Base-by-base conservation (phyloP, 2,797 vertebrate genomes). In the Sarcoramphus papa region DNA sequence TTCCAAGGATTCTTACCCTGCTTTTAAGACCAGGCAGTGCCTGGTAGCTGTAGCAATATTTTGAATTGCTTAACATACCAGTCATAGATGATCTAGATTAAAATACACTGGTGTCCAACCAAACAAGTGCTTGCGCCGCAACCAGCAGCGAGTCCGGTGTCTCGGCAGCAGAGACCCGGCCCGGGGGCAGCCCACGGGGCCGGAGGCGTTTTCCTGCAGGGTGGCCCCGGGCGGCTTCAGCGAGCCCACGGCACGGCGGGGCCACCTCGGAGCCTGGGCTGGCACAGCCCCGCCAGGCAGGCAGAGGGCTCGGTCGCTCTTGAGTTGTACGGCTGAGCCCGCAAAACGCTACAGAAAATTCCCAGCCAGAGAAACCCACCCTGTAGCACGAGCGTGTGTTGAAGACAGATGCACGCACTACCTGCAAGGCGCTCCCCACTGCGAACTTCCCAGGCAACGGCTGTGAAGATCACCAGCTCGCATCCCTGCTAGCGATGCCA, bases 401-500 rank as follows among this genome's bases (percentile, higher is more conserved):
- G 33, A 3, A 4, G 22, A 2, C 9, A 30, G n/a, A 12, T 2
- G 28, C 41, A 7, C 1, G 2, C 16, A 5, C 27, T 33, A 1
- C 48, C 30, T 6, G 33, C 30, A 11, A 9, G 51, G 40, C 2
- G 23, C 35, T 50, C 30, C 45, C 40, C 13, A 2, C 24, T 6
- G 50, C 18, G 6, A 5, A 5, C 41, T 9, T 1, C 4, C 43
- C 62, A 8, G 30, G 28, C 4, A 4, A 12, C 4, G 28, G 48
- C 30, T 8, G 27, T 14, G 43, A 11, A 10, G 22, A 10, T 30
- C 12, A 5, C 31, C 56, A 3, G 6, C 48, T 24, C 7, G 6
- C 27, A 15, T 3, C n/a, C n/a, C 17, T 14, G 41, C 16, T 5
- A 7, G 21, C 4, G 6, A 19, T 3, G n/a, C 14, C 56, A 15